Percentiles rank a stretch among this genome's conserved stretches.
These are phyloP conservation scores for Epizoanthus ramosus DNA, from an alignment of 92 coral and sea anemone species.

Conservation along the genomic window DNA sequence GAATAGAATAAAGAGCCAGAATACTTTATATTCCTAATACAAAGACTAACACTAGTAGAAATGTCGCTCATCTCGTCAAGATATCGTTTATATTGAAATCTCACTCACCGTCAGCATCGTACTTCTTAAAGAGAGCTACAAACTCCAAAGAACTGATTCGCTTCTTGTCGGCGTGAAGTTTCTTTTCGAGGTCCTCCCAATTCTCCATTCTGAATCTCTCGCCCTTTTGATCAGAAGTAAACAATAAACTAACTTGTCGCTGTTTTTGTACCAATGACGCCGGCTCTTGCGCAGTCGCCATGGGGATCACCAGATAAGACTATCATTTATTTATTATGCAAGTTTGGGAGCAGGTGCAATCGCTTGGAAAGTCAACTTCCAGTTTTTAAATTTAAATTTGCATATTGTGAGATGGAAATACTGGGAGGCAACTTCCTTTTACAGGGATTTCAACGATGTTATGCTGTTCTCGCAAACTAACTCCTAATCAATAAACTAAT, in stretches of 20 bases:
- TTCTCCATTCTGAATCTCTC: constrained; percentile 27
- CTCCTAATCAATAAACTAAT: constrained; percentile 10
- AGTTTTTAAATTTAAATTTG: constrained; percentile 27
- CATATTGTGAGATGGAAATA: constrained; percentile 21
- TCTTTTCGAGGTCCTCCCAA: constrained; percentile 36
- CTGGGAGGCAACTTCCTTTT: constrained; percentile 10
- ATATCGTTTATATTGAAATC: background rate
- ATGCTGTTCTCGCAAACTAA: background rate
- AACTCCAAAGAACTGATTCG: constrained; percentile 26
- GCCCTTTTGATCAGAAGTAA: constrained; percentile 25
- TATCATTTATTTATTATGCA: constrained; percentile 36
- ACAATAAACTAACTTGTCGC: background rate
- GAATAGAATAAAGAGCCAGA: background rate
- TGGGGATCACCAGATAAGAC: constrained; percentile 30
- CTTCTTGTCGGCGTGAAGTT: constrained; percentile 13
- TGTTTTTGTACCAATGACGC: constrained; percentile 12
- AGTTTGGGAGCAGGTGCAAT: constrained; percentile 29
- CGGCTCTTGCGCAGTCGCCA: constrained; percentile 36
- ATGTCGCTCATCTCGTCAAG: background rate
- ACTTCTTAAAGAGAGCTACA: constrained; percentile 35
- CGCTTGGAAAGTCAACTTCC: background rate
- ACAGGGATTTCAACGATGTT: background rate
- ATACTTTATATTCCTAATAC: background rate
- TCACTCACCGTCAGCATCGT: constrained; percentile 23
- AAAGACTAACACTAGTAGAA: background rate